phyloP scores from a whole-genome alignment of 1,140 invertebrate genomes.

The Cecropterus lyciades region DNA sequence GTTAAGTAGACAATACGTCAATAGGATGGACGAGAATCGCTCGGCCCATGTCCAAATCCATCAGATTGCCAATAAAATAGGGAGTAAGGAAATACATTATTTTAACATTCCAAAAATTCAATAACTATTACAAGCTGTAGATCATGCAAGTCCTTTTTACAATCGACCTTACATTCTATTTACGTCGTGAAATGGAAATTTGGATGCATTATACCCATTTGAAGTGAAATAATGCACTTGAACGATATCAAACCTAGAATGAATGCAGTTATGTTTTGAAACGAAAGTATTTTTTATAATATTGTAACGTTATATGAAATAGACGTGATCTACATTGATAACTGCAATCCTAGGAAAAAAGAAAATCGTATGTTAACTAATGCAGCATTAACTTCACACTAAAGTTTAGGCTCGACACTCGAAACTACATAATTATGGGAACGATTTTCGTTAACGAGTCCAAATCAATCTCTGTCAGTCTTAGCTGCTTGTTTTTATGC shows the following conservation, averaged over 20 bases:
- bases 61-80: neutral
- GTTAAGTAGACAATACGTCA: constrained; percentile 52
- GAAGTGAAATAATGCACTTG: no score
- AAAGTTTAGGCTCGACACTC: neutral
- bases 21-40: constrained; percentile 32
- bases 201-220: neutral
- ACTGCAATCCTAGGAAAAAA: no score
- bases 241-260: no score
- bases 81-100: neutral
- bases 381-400: no score
- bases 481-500: constrained; percentile 20
- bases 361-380: no score
- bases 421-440: neutral
- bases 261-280: no score
- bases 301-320: no score
- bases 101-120: no score
- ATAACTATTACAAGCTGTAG: no score
- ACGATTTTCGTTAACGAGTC: neutral
- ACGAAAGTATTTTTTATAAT: no score
- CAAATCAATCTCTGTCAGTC: constrained; percentile 20
- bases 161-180: constrained; percentile 1
- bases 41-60: constrained; percentile 12
- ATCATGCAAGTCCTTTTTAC: no score
- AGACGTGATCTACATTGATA: no score
- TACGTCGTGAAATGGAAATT: neutral